phyloP scores from a whole-genome alignment of 53 echinoderm and acorn worm species.

The Henricia sp. region DNA sequence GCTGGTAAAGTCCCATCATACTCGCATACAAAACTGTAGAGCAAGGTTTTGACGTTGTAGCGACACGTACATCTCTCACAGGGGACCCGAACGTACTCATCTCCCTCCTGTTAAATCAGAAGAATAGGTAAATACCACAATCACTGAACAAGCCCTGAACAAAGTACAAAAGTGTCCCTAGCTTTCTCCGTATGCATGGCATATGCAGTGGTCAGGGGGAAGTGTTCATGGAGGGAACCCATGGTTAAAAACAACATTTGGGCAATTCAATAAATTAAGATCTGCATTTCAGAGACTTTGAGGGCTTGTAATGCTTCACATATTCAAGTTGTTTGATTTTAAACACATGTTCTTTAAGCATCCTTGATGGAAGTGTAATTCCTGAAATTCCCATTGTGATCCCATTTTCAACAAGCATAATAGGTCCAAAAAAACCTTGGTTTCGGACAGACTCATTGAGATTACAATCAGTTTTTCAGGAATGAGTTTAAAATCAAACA shows the following conservation, averaged over 20 bases:
- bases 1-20: not conserved
- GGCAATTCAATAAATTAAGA: too few species aligned
- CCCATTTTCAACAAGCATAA: too few species aligned
- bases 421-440: not conserved
- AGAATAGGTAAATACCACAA: not conserved
- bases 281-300: too few species aligned
- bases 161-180: not conserved
- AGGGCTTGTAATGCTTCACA: too few species aligned
- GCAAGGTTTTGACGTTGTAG: not conserved
- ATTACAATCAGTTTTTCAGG: too few species aligned
- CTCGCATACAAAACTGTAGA: conserved; percentile 12
- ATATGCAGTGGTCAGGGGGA: too few species aligned
- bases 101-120: conserved; percentile 14
- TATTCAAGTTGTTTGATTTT: too few species aligned
- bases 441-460: too few species aligned
- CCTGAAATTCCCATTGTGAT: too few species aligned
- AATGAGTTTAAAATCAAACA: too few species aligned
- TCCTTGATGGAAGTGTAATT: too few species aligned
- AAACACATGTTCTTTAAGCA: too few species aligned
- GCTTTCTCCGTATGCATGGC: not conserved
- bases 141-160: not conserved
- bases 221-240: not conserved
- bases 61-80: conserved; percentile 23
- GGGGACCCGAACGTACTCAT: not conserved
- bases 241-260: not conserved